These are phyloP conservation scores for Emydura subglobosa DNA, from an alignment of 2,113 vertebrate genomes.

Conservation along the genomic window DNA sequence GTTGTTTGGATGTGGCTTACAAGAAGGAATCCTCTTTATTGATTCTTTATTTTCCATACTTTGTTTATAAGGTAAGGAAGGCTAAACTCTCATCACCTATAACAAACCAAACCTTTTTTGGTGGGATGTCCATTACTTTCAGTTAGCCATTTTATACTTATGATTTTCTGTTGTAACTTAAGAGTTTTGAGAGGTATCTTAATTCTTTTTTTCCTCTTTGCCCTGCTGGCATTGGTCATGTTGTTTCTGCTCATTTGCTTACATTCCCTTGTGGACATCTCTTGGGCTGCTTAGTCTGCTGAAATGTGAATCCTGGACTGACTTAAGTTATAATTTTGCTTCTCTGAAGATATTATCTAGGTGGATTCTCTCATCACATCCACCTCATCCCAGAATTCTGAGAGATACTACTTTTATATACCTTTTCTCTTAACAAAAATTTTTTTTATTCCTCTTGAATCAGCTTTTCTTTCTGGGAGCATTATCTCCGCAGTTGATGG, in stretches of 20 bases:
- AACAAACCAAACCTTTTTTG: too few relatives aligned
- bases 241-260: neutral
- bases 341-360: neutral
- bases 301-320: neutral
- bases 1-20: too few relatives aligned
- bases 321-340: slow-evolving; percentile 27
- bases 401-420: neutral
- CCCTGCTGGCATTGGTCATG: neutral
- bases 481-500: slow-evolving; percentile 42
- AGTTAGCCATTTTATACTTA: neutral
- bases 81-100: too few relatives aligned
- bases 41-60: too few relatives aligned
- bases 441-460: slow-evolving; percentile 30
- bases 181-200: neutral
- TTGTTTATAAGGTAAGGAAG: too few relatives aligned
- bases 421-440: neutral
- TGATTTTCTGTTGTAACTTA: neutral
- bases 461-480: slow-evolving; percentile 31
- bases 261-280: neutral
- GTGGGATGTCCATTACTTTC: neutral
- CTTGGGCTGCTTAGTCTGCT: slow-evolving; percentile 8
- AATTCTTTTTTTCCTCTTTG: neutral
- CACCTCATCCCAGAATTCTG: neutral
- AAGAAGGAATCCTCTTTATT: too few relatives aligned
- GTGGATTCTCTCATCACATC: neutral